Conservation (phyloP, 2,113 vertebrate genomes). For the Bujurquina vittata region DNA sequence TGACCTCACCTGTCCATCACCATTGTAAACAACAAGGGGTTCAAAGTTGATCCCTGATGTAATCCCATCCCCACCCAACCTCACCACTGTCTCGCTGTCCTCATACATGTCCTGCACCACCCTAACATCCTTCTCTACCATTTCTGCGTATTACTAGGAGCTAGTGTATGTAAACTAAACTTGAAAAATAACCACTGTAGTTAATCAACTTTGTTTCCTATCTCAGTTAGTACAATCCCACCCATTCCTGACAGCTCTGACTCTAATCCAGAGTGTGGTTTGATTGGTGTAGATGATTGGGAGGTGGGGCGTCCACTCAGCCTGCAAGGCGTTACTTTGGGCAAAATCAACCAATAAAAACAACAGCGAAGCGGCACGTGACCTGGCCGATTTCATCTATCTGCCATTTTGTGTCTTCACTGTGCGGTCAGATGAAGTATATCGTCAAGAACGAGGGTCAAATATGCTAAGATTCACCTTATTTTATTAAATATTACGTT, state of each 20-base stretch:
- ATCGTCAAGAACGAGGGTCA: neutral
- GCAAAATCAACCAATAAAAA: neutral
- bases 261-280: rapidly evolving
- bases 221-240: neutral
- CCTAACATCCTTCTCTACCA: neutral
- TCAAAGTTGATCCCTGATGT: neutral
- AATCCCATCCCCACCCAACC: neutral
- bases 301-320: neutral
- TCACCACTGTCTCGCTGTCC: neutral
- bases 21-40: neutral
- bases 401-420: constrained; percentile 73
- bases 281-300: constrained; percentile 2
- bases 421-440: neutral
- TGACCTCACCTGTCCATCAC: neutral
- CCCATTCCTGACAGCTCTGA: neutral
- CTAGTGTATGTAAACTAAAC: neutral
- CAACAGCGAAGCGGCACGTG: neutral
- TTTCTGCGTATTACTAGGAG: too few species aligned
- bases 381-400: constrained; percentile 17
- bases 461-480: neutral
- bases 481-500: neutral
- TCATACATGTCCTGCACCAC: neutral
- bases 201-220: neutral
- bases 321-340: constrained; percentile 7
- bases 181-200: too few species aligned